A percentile compares a stretch with the other conserved stretches of the same genome.
These are phyloP conservation scores for Oophaga sylvatica DNA, from an alignment of 2,797 vertebrate genomes.

Conservation along the genomic window DNA sequence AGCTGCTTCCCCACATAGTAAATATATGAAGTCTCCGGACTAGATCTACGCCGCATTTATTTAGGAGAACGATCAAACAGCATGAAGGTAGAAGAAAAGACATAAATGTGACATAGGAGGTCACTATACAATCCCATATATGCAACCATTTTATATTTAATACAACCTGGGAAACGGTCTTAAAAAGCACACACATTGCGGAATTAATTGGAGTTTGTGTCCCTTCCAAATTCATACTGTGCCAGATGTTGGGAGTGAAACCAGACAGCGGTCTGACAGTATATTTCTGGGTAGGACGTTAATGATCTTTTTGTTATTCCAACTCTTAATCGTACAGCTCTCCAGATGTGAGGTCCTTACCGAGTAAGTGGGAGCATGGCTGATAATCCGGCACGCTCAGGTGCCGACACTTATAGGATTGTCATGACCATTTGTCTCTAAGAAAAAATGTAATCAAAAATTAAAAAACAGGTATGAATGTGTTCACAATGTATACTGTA, in stretches of 20 bases:
- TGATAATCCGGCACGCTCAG: background rate
- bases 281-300: conserved; percentile 3
- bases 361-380: background rate
- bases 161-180: background rate
- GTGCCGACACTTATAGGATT: background rate
- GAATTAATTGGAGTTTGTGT: conserved; percentile 18
- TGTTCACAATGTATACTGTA: background rate
- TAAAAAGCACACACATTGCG: background rate
- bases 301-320: conserved; percentile 10
- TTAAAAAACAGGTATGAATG: background rate
- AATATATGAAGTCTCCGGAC: conserved; percentile 17
- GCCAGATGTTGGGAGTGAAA: conserved; percentile 20
- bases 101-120: conserved; percentile 3
- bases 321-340: background rate
- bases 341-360: conserved; percentile 8
- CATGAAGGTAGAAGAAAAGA: conserved; percentile 16
- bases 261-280: conserved; percentile 4
- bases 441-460: background rate
- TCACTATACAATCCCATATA: conserved; percentile 6
- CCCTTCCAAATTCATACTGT: background rate
- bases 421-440: background rate
- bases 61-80: conserved; percentile 46
- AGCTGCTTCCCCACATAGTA: conserved; percentile 36
- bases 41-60: conserved; percentile 15
- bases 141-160: background rate